Evolutionary conservation across 64 coral and sea anemone genomes (phyloP), one percentile per base, ranked within the genome.

Genomic region (Pachyseris speciosa): DNA sequence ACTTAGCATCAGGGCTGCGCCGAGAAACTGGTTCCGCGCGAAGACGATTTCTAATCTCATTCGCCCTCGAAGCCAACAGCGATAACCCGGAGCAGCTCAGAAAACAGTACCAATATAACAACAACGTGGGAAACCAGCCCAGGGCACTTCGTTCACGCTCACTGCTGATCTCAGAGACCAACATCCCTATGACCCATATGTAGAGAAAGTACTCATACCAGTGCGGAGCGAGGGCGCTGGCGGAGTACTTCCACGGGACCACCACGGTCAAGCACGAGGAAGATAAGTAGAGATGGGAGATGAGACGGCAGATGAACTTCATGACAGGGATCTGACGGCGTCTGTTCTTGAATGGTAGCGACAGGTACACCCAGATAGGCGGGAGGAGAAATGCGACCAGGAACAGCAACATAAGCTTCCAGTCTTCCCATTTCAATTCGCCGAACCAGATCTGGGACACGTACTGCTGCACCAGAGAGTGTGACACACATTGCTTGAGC

Each of bases 271-370:
- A 26, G 20, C 92, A 83, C 58, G 0, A 99, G 26, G 6, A 99
- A 28, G 64, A 99, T 88, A 95, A 33, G 45, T 99, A 99, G 1
- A 99, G 17, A 39, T 99, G 97, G 5, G 97, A 99, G 19, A 99
- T 95, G 41, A 99, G 94, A 0, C 91, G 93, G 48, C 97, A 95
- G 47, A 95, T 99, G 80, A 99, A 99, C 86, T 95, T 99, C 33
- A 99, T 92, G 70, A 95, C 91, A 0, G 97, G 97, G 4, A 99
- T 95, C 32, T 95, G 83, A 39, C 85, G 90, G 87, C 95, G 95
- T 13, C 89, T 94, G 83, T 95, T 99, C 72, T 93, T 95, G 78
- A 95, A 79, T 20, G 93, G 90, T 9, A 95, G 80, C 4, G 93
- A 90, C n/a, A 99, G 72, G 63, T 88, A 95, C 16, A 93, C 68